Base-by-base conservation (phyloP, 2,113 vertebrate species). In the Aspiorhynchus laticeps region DNA sequence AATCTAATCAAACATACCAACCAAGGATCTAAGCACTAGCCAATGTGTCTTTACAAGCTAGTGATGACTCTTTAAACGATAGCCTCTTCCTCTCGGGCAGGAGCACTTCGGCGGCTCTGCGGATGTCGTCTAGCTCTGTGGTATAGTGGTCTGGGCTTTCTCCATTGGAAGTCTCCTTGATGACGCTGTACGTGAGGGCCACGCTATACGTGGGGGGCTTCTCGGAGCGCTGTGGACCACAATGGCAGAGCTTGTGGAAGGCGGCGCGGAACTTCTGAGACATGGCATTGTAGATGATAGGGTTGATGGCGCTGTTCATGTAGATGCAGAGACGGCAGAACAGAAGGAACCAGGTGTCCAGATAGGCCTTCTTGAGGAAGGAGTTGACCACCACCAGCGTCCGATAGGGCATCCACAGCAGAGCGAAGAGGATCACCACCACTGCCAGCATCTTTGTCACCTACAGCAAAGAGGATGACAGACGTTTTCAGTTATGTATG, bases 391-490 rank as follows among this genome's bases (percentile, higher is more conserved):
- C 97, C 38, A 99, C 98, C 71, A 99, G 93, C 0, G 97, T 99
- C 81, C 98, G 96, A 91, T 99, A 99, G 80, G 98, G 98, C 98
- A 99, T 99, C 98, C 98, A 99, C 0, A 99, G 95, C 79, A 99
- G 93, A 0, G 98, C 98, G 73, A 99, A 99, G 0, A 99, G 95
- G 89, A 98, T 91, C 38, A 99, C 98, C 53, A 99, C 98, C 89
- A 99, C 98, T 0, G 96, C 98, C 90, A 99, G 90, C 98, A 99
- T 99, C 95, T 99, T 99, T 77, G 98, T 99, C 74, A 99, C 98
- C 98, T 99, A 73, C 41, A 87, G 6, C 8, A 51, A 12, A 65
- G 19, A 12, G 10, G 53, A 41, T 78, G 74, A 51, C 46, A 76
- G 65, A 79, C 51, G 21, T 73, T 80, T 11, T 33, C 9, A 43